These are phyloP conservation scores for Phytoseiulus persimilis DNA, from an alignment of 2,888 invertebrate species.

Conservation along the genomic window DNA sequence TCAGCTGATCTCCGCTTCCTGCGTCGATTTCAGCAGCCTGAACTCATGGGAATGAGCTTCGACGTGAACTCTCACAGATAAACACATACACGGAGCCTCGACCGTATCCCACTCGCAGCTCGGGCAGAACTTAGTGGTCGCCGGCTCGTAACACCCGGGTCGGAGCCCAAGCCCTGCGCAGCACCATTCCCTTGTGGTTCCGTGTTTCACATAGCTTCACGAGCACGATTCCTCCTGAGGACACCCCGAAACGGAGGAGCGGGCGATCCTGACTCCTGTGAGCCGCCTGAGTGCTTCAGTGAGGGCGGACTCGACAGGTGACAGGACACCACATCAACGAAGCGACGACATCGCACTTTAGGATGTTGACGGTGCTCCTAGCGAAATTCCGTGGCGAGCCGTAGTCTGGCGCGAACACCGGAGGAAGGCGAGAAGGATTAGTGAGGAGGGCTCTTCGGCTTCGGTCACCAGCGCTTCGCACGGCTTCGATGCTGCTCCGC, in stretches of 20 bases:
- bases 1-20: neutral
- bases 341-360: neutral
- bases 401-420: neutral
- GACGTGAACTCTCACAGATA: neutral
- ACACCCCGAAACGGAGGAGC: neutral
- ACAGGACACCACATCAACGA: neutral
- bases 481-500: neutral
- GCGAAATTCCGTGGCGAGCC: neutral
- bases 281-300: neutral
- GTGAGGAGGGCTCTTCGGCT: neutral
- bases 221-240: neutral
- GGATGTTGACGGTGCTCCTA: neutral
- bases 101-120: neutral
- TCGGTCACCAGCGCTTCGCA: neutral
- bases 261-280: neutral
- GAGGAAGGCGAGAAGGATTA: slow-evolving; percentile 5
- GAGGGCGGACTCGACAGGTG: neutral
- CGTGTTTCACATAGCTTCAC: neutral
- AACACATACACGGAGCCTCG: neutral
- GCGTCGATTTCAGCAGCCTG: neutral
- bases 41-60: neutral
- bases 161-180: neutral
- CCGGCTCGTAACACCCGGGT: neutral
- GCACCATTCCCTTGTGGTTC: neutral
- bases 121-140: neutral